phyloP scores from a whole-genome alignment of 2,113 vertebrate species.

The Stictonetta naevosa region DNA sequence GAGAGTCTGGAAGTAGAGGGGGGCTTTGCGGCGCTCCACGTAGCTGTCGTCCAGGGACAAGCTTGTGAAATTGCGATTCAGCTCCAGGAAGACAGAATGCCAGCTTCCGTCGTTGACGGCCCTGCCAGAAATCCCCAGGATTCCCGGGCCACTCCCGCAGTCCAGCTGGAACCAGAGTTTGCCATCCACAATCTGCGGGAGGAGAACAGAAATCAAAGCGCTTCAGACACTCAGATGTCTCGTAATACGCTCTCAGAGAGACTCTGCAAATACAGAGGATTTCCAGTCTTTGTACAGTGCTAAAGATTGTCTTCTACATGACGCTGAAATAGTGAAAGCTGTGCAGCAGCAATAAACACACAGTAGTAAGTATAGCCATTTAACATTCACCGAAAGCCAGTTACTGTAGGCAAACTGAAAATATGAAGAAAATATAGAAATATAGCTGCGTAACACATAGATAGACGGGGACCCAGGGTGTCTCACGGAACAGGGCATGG shows the following conservation, averaged over 20 bases:
- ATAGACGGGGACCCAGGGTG: accelerated
- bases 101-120: constrained; percentile 92
- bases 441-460: background rate
- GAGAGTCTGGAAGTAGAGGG: constrained; percentile 81
- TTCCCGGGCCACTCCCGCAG: constrained; percentile 84
- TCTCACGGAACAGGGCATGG: background rate
- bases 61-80: constrained; percentile 93
- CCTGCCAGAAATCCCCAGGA: constrained; percentile 90
- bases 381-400: background rate
- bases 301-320: background rate
- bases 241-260: accelerated
- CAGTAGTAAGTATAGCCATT: background rate
- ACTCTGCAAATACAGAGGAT: background rate
- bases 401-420: background rate
- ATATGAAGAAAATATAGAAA: background rate
- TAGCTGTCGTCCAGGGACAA: constrained; percentile 94
- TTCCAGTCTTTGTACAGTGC: background rate
- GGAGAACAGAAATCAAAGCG: background rate
- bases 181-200: constrained; percentile 88
- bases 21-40: constrained; percentile 87
- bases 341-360: background rate
- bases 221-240: background rate
- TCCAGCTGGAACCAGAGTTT: constrained; percentile 95
- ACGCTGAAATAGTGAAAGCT: background rate
- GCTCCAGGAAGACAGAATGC: constrained; percentile 93